Evolutionary conservation across 2,113 vertebrate species (phyloP), one percentile per base, ranked within the genome.

Genomic region (Coptodon rendalli): DNA sequence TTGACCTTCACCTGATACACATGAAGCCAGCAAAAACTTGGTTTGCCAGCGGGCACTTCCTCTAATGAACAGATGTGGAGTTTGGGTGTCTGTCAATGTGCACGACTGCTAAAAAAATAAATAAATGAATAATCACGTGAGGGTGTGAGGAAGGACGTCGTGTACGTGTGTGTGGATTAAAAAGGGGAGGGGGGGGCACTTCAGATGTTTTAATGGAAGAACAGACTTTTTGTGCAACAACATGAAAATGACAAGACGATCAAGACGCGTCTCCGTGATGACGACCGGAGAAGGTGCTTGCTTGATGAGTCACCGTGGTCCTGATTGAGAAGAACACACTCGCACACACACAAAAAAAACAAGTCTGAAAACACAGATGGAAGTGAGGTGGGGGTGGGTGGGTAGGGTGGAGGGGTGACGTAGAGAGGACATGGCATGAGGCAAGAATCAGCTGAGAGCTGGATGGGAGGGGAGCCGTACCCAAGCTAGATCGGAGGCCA

Each of bases 341-440:
- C 16, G 3, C 66, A 84, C 16, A 50, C 61, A 84, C 7, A 22
- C 19, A 4, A 29, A 80, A 79, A 71, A 71, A 6, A 0, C 19
- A 40, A 81, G 84, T 82, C 56, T 73, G 52, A 83, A 71, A 66
- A 89, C 83, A 92, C 86, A 78, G 90, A 90, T 84, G 83, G 91
- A 31, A 63, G 59, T 6, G 29, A 19, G 29, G 59, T 4, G 16
- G 57, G 59, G 59, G 59, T 0, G 29, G 9, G 59, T 0, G 31
- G 31, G 59, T 31, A 19, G 66, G 79, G 63, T 5, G 36, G 78
- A 34, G 53, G 80, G 17, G 91, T 86, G 92, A 91, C 80, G 86
- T 83, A 89, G 89, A 48, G 83, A 92, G 92, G 93, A 91, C 87
- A 93, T 82, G 92, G 89, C 81, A 92, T 91, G 89, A 93, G 84